A percentile compares a stretch with the other conserved stretches of the same genome.
These are phyloP conservation scores for Diglossa cyanea DNA, from an alignment of 2,797 vertebrate genomes.

Conservation along the genomic window DNA sequence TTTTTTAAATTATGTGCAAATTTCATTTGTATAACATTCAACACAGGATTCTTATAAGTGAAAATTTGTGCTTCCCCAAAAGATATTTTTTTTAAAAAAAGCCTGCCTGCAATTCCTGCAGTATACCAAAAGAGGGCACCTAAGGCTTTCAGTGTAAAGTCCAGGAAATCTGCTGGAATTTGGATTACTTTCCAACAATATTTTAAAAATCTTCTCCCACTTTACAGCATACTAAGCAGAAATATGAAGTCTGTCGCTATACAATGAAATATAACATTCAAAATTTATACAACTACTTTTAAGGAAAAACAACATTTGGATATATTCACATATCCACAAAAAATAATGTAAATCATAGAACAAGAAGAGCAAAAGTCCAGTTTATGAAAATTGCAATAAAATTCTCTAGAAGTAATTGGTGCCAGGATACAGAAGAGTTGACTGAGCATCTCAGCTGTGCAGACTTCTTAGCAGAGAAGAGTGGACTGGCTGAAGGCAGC, in stretches of 20 bases:
- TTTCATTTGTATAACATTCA: neutral
- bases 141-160: conserved; percentile 53
- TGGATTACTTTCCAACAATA: neutral
- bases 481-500: neutral
- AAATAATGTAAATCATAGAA: neutral
- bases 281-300: neutral
- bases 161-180: neutral
- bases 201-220: conserved; percentile 20
- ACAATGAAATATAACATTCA: neutral
- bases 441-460: neutral
- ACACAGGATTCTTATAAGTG: neutral
- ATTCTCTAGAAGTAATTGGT: neutral
- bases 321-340: neutral
- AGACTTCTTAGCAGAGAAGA: neutral
- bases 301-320: neutral
- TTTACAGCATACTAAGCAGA: neutral
- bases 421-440: neutral
- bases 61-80: neutral
- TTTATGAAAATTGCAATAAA: neutral
- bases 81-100: neutral
- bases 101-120: conserved; percentile 4
- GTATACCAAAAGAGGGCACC: conserved; percentile 71
- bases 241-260: neutral
- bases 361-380: neutral
- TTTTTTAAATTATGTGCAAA: neutral